Conservation (phyloP, 2,113 vertebrate species). For the Toxotes jaculatrix region DNA sequence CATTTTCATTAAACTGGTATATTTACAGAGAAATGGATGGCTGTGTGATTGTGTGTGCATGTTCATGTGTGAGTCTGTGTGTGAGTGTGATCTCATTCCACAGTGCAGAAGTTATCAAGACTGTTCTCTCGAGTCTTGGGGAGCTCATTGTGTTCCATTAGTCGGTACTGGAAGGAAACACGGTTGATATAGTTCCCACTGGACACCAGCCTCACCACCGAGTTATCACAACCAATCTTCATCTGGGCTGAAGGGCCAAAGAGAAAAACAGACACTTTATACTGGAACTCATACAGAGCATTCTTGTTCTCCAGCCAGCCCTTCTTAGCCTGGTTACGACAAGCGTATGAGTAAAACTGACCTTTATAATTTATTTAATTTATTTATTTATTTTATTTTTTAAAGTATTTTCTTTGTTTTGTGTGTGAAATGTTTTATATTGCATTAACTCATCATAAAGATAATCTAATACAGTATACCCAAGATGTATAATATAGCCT, state of each 20-base stretch:
- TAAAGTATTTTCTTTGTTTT: not conserved
- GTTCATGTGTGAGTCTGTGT: conserved; percentile 4
- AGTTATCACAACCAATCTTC: conserved; percentile 96
- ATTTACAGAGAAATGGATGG: conserved; percentile 63
- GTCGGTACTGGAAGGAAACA: conserved; percentile 93
- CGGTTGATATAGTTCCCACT: conserved; percentile 94
- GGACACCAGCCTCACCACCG: conserved; percentile 93
- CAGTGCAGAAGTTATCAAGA: conserved; percentile 89
- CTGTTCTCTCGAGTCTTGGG: conserved; percentile 89
- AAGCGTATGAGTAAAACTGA: not conserved
- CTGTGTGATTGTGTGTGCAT: conserved; percentile 32
- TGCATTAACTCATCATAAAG: not conserved
- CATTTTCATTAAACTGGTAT: conserved; percentile 27
- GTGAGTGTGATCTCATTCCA: conserved; percentile 65
- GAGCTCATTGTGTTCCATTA: conserved; percentile 87
- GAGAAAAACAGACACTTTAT: conserved; percentile 45
- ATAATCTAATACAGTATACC: not conserved
- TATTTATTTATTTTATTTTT: not conserved
- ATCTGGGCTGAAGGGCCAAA: conserved; percentile 87
- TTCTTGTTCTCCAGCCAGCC: not conserved
- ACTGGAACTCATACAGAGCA: conserved; percentile 10
- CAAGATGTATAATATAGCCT: not conserved
- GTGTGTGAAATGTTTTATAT: not conserved
- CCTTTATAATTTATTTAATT: not conserved
- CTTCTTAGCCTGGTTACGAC: not conserved